Percentiles rank a stretch among this genome's conserved stretches.
phyloP scores from a whole-genome alignment of 2,888 invertebrate genomes.

The Silvanus unidentatus region DNA sequence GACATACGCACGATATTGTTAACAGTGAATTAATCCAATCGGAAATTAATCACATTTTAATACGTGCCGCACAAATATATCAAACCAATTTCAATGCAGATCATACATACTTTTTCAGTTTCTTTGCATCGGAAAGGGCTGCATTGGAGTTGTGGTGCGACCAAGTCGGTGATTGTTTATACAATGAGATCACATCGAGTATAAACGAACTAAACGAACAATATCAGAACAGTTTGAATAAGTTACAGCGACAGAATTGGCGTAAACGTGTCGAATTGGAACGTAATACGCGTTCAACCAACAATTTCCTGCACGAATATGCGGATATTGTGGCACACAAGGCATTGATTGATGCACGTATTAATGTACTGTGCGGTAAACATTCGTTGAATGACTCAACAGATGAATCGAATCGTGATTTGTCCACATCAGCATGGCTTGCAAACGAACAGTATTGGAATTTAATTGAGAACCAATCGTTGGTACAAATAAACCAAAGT shows the following conservation, averaged over 20 bases:
- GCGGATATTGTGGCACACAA: conserved; percentile 69
- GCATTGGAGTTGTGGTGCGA: conserved; percentile 71
- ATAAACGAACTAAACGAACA: conserved; percentile 61
- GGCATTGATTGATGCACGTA: conserved; percentile 69
- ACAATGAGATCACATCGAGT: conserved; percentile 66
- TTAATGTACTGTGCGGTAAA: conserved; percentile 59
- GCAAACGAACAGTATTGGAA: conserved; percentile 39
- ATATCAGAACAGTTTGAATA: conserved; percentile 60
- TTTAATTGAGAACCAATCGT: conserved; percentile 48
- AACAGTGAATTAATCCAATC: conserved; percentile 71
- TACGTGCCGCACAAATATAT: conserved; percentile 63
- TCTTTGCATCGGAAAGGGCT: conserved; percentile 62
- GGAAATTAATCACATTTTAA: conserved; percentile 68
- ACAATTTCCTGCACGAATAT: conserved; percentile 56
- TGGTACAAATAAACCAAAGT: conserved; percentile 47
- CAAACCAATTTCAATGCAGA: conserved; percentile 52
- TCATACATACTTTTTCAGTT: conserved; percentile 54
- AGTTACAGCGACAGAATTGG: conserved; percentile 51
- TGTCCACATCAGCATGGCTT: conserved; percentile 25
- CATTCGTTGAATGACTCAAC: conserved; percentile 19
- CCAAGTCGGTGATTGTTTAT: conserved; percentile 64
- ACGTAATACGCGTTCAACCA: conserved; percentile 45
- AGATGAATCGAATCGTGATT: conserved; percentile 10
- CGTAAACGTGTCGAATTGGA: conserved; percentile 48
- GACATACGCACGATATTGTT: conserved; percentile 67